Evolutionary conservation across 2,888 invertebrate species (phyloP).

Genomic region (Aporophyla lueneburgensis): DNA sequence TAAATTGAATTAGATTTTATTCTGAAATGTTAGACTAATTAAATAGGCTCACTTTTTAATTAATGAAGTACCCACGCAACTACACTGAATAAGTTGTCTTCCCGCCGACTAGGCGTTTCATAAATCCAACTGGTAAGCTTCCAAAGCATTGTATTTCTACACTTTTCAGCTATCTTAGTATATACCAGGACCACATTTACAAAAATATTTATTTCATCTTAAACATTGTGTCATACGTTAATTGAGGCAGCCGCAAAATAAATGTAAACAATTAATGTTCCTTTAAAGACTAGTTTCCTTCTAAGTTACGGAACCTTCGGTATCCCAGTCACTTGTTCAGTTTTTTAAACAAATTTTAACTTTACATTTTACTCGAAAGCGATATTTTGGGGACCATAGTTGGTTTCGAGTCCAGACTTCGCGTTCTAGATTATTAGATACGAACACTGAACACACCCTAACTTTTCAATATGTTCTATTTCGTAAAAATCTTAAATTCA

Average conservation of each 20-base stretch:
- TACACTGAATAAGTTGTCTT: not conserved
- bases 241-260: too few relatives aligned
- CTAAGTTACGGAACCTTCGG: not conserved
- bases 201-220: too few relatives aligned
- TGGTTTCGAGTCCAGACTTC: not conserved
- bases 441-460: not conserved
- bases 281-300: not conserved
- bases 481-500: not conserved
- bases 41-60: not conserved
- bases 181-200: too few relatives aligned
- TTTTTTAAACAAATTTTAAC: not conserved
- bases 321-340: not conserved
- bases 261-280: not conserved
- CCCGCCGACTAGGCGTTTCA: too few relatives aligned
- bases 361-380: not conserved
- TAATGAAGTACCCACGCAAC: not conserved
- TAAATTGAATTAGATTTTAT: not conserved
- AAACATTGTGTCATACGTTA: too few relatives aligned
- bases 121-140: not conserved
- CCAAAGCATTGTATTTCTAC: not conserved
- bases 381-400: not conserved
- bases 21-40: conserved; percentile 4
- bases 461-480: not conserved
- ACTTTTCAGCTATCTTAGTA: not conserved
- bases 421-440: not conserved